phyloP scores from a whole-genome alignment of 2,113 vertebrate genomes.

The Dipodomys merriami region DNA sequence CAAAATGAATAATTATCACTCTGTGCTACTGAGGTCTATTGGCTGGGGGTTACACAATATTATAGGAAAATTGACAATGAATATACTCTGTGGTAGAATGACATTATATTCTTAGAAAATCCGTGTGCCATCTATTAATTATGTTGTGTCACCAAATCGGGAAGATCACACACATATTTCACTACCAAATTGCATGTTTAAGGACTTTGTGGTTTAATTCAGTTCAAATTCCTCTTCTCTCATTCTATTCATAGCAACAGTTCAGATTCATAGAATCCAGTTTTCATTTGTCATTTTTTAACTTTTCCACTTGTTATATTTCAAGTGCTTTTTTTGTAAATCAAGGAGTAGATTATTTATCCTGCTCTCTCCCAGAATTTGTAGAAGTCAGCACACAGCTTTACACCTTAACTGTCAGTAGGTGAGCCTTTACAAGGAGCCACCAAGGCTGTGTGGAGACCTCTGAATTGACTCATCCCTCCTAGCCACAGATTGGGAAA shows the following conservation, averaged over 20 bases:
- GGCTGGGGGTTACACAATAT: background rate
- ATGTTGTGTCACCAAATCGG: background rate
- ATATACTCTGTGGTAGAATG: background rate
- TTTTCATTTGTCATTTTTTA: background rate
- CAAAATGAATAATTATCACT: background rate
- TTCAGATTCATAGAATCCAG: background rate
- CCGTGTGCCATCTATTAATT: background rate
- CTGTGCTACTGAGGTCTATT: background rate
- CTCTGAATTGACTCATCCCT: background rate
- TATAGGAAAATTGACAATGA: background rate
- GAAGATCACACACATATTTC: background rate
- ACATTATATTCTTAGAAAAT: conserved; percentile 27
- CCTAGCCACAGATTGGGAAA: background rate
- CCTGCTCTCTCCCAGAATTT: background rate
- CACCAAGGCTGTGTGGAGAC: background rate
- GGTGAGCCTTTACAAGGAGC: background rate
- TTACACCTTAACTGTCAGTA: background rate
- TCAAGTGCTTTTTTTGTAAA: background rate
- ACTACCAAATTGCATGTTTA: background rate
- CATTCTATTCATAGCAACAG: background rate
- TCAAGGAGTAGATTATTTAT: background rate
- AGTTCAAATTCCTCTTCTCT: background rate
- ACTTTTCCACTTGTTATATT: background rate
- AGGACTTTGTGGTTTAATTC: background rate
- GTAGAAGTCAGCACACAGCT: background rate